Percentiles rank a stretch among this genome's conserved stretches.
Conservation (phyloP, 1,140 invertebrate species). For the Epicauta chinensis region DNA sequence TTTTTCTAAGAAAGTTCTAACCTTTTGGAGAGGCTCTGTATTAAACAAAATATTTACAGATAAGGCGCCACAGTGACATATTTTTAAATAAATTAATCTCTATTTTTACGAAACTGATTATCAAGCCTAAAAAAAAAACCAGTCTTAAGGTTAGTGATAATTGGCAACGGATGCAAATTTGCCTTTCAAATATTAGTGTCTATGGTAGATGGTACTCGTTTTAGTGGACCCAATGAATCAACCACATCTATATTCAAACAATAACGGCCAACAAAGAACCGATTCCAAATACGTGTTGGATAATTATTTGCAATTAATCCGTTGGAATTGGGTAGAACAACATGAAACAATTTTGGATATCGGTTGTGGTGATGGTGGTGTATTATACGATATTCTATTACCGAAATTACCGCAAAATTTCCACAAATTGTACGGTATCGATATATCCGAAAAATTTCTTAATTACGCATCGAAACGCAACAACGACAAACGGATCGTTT, state of each 20-base stretch:
- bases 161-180: no score
- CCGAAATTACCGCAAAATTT: constrained; percentile 53
- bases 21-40: no score
- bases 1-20: no score
- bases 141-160: no score
- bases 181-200: no score
- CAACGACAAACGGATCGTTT: constrained; percentile 49
- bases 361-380: constrained; percentile 71
- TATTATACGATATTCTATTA: constrained; percentile 61
- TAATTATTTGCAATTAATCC: constrained; percentile 54
- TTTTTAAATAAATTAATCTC: no score
- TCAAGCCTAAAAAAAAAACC: no score
- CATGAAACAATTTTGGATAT: constrained; percentile 62
- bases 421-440: constrained; percentile 52
- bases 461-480: constrained; percentile 53
- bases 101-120: no score
- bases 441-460: constrained; percentile 67
- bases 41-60: no score
- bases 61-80: no score
- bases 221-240: no score
- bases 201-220: no score
- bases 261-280: constrained; percentile 59
- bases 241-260: constrained; percentile 55
- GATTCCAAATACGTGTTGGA: constrained; percentile 61
- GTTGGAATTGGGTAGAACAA: constrained; percentile 48